A percentile compares a stretch with the other conserved stretches of the same genome.
These are phyloP conservation scores for Drosophila multiciliata DNA, from an alignment of 2,888 invertebrate genomes.

Conservation along the genomic window DNA sequence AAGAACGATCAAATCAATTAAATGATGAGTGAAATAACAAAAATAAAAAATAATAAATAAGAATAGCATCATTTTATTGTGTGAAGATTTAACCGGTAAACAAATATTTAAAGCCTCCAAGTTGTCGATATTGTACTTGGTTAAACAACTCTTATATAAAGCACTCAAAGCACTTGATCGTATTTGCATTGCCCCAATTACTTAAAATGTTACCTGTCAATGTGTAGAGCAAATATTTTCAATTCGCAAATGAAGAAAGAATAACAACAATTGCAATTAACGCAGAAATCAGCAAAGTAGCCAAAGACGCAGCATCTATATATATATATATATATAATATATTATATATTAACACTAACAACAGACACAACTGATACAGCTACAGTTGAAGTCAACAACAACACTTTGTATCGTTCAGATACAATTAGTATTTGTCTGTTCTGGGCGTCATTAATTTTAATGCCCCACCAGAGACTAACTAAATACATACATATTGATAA, in stretches of 20 bases:
- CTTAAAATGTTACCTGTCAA: conserved; percentile 46
- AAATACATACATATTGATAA: conserved; percentile 7
- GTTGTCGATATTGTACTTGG: neutral
- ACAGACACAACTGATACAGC: neutral
- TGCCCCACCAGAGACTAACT: conserved; percentile 12
- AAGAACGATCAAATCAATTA: conserved; percentile 36
- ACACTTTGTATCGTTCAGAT: conserved; percentile 4
- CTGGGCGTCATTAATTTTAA: conserved; percentile 6
- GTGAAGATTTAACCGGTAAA: conserved; percentile 1
- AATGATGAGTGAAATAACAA: neutral
- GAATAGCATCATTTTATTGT: neutral
- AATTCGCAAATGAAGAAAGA: conserved; percentile 43
- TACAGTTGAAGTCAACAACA: neutral
- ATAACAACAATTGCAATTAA: conserved; percentile 44
- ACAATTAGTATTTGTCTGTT: neutral
- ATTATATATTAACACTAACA: neutral
- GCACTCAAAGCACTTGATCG: conserved; percentile 29
- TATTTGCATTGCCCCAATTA: conserved; percentile 63
- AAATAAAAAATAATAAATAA: neutral
- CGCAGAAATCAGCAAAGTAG: conserved; percentile 32
- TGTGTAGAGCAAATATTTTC: conserved; percentile 43
- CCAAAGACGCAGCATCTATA: conserved; percentile 20
- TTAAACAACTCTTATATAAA: conserved; percentile 54
- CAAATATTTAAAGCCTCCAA: neutral
- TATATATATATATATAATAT: neutral